Evolutionary conservation across 2,797 vertebrate species (phyloP), one percentile per base, ranked within the genome.

Genomic region (Enteromius viviparus): DNA sequence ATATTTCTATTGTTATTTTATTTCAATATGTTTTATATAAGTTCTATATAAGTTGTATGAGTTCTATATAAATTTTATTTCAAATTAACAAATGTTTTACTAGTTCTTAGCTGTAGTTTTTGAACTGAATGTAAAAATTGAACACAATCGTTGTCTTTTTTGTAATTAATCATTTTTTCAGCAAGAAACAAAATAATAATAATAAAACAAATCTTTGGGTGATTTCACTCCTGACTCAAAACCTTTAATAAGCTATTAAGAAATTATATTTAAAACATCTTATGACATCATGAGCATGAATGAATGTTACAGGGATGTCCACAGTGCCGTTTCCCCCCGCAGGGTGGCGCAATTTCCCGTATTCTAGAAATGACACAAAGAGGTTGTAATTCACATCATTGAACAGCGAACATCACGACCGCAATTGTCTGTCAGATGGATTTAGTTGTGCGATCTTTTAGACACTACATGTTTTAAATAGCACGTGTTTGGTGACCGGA

Each of bases 391-490:
- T 83, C 64, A 69, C 49, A 14, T 47, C 51, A 3, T 47, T 40
- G 53, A 62, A 29, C 4, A 5, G 40, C 4, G 21, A 64, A 21
- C 42, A 78, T 78, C 40, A 77, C 75, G 82, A 70, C 82, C 9
- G 40, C 40, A 21, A 21, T 37, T 78, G 64, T 70, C 17, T 15
- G 9, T 26, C 9, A 37, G 15, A 78, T 51, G 62, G 47, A 23
- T 83, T 40, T 62, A 70, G 40, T 62, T 32, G 26, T 49, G 3
- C 15, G 9, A 15, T 49, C 6, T 29, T 49, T 62, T 3, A 62
- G 12, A 49, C 47, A 42, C 3, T 55, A 2, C 6, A 17, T 17
- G 1, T 47, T 26, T 23, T 58, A 11, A 42, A 69, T 10, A 42
- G 60, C 71, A 51, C 49, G 11, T 42, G 47, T 66, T 37, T 45